Percentiles rank a stretch among this genome's conserved stretches.
phyloP scores from a whole-genome alignment of 2,113 vertebrate genomes.

The Ctenomys sociabilis region DNA sequence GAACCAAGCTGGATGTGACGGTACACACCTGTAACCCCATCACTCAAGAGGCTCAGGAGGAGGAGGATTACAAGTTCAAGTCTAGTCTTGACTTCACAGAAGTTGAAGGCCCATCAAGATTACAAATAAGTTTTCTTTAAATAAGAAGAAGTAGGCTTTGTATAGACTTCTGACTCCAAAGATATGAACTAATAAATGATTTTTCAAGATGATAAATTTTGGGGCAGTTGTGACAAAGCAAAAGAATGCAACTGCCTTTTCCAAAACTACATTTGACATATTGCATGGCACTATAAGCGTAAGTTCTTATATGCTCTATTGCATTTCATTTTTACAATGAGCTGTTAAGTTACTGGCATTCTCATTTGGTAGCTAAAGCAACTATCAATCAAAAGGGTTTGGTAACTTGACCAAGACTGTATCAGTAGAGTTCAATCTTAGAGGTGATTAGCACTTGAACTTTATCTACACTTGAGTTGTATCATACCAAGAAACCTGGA shows the following conservation, averaged over 20 bases:
- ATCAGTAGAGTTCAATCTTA: neutral
- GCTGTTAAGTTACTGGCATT: neutral
- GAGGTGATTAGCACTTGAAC: neutral
- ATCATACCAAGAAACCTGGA: neutral
- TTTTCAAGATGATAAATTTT: neutral
- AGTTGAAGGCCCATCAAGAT: neutral
- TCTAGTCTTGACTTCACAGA: neutral
- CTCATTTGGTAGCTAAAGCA: neutral
- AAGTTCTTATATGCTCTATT: neutral
- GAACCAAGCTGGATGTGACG: neutral
- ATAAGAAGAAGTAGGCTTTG: neutral
- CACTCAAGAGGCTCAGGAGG: neutral
- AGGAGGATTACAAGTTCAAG: neutral
- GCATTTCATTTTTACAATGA: neutral
- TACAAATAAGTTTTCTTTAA: neutral
- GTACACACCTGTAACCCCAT: neutral
- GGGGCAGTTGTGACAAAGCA: neutral
- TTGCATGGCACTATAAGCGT: neutral
- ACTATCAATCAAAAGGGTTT: neutral
- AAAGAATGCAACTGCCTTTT: neutral
- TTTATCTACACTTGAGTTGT: neutral
- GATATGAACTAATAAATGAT: neutral
- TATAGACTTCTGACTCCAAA: neutral
- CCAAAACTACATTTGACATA: neutral
- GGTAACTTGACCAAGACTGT: neutral